Evolutionary conservation across 37 sponge, comb jelly and placozoan species (phyloP).

Genomic region (Aplysina aerophoba): DNA sequence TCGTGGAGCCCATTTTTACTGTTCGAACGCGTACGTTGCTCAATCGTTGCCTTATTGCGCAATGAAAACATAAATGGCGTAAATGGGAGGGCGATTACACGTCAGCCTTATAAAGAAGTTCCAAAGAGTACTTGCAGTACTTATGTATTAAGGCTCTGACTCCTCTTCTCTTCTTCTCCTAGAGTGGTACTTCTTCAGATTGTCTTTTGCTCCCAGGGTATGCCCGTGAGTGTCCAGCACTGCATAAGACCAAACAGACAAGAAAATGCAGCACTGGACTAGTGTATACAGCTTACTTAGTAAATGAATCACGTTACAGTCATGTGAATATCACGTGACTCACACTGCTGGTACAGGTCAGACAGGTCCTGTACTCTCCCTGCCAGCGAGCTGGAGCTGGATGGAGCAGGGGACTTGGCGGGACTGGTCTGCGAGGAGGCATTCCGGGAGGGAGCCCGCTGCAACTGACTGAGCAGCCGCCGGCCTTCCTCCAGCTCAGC

Average conservation of each 20-base stretch:
- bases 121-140: no score
- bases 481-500: slow-evolving; percentile 70
- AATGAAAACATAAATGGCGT: no score
- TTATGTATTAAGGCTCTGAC: no score
- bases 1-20: slow-evolving; percentile 15
- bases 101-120: no score
- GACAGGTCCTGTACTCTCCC: slow-evolving; percentile 14
- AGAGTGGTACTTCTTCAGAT: neutral
- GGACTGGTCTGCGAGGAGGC: neutral
- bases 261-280: neutral
- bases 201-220: neutral
- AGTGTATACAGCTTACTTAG: neutral
- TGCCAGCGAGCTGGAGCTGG: neutral
- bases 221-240: slow-evolving; percentile 21
- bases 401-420: no score
- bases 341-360: slow-evolving; percentile 4
- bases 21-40: no score
- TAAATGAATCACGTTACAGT: no score
- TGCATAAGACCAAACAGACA: neutral
- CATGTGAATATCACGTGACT: neutral
- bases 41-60: no score
- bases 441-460: slow-evolving; percentile 13
- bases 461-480: slow-evolving; percentile 43
- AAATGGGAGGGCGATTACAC: no score
- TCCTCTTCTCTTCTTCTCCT: neutral